Evolutionary conservation across 2,888 invertebrate genomes (phyloP), one percentile per base, ranked within the genome.

Genomic region (Papilio gigon): DNA sequence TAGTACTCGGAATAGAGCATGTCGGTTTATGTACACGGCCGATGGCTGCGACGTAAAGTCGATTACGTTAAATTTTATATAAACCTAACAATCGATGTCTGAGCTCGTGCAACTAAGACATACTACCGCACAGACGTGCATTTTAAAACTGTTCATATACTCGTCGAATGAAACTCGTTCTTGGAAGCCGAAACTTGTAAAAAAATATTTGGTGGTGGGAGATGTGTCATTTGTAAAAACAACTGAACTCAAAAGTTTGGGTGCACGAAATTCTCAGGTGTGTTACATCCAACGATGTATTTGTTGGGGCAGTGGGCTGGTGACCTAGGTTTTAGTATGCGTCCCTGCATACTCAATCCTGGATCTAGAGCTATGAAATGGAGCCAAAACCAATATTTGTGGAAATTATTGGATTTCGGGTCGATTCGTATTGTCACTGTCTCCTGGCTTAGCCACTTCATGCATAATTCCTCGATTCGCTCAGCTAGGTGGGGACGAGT

Each of bases 31-130:
- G 81, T 86, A 84, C 80, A 80, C 78, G 79, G 75, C 75, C 80
- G 80, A 80, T 79, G 82, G 78, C 82, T 83, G 78, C 81, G 82
- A 85, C 80, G 79, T 84, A 76, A 82, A 85, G 84, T 86, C 87
- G 85, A 87, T 87, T 86, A 84, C 82, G 82, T 83, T 85, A 84
- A 88, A 87, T 86, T 86, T 86, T 86, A 81, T 87, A 88, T 85
- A 84, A 85, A 85, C 84, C 82, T 84, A 88, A 88, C 83, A 84
- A 78, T 81, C 73, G 79, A 82, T 82, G 83, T 83, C 80, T 80
- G 80, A 80, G 78, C 76, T 79, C 76, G 77, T 81, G 75, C 78
- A 74, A 74, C 76, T 65, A 71, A 66, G 68, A 70, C 67, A 77
- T 74, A 74, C 37, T 74, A 74, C 37, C 42, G 64, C 53, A 42